phyloP scores from a whole-genome alignment of 2,797 vertebrate genomes.

The Tenualosa thibaudeaui region DNA sequence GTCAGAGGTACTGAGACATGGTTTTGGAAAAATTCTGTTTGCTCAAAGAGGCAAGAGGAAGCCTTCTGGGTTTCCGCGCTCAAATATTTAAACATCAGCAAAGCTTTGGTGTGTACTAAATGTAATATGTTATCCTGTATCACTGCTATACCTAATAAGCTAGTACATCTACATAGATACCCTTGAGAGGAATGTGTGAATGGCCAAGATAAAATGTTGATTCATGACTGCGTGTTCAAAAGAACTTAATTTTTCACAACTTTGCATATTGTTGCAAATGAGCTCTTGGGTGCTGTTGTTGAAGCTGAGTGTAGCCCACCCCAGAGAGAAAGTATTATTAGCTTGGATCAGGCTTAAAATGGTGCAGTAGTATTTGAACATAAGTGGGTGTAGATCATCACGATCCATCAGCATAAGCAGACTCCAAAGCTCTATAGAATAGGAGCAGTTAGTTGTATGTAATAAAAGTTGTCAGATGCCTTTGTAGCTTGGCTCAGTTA shows the following conservation, averaged over 20 bases:
- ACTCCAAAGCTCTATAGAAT: not conserved
- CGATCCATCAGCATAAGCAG: not conserved
- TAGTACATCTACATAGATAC: not conserved
- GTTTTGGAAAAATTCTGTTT: constrained; percentile 33
- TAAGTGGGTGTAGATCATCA: not conserved
- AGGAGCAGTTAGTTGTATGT: not conserved
- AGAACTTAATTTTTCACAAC: not conserved
- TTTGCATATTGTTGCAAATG: not conserved
- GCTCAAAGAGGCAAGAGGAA: constrained; percentile 3
- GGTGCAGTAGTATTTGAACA: not conserved
- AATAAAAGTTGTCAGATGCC: not conserved
- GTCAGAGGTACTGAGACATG: constrained; percentile 26
- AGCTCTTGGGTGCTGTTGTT: not conserved
- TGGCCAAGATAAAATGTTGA: not conserved
- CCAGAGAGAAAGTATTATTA: not conserved
- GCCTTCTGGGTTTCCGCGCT: constrained; percentile 14
- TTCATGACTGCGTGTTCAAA: not conserved
- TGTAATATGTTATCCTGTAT: not conserved
- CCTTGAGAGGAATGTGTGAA: not conserved
- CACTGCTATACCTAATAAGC: not conserved
- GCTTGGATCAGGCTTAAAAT: not conserved
- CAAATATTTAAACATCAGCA: constrained; percentile 24
- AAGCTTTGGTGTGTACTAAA: not conserved
- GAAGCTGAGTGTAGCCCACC: not conserved
- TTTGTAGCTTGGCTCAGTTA: not conserved